Evolutionary conservation across 1,140 invertebrate genomes (phyloP).

Genomic region (Reticulitermes speratus): DNA sequence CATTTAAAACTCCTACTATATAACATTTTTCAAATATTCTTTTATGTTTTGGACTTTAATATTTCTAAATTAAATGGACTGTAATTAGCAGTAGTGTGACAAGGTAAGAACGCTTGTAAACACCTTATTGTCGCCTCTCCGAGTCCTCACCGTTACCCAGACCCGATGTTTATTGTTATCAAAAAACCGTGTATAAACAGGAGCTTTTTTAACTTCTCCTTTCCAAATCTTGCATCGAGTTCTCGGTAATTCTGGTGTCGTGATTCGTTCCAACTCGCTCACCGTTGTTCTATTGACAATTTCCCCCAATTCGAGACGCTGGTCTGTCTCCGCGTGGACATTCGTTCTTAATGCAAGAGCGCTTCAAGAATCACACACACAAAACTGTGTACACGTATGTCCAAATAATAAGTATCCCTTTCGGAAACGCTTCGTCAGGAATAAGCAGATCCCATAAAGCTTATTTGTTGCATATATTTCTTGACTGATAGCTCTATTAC

Average conservation of each 20-base stretch:
- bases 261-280: neutral
- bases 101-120: neutral
- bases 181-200: conserved; percentile 16
- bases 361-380: neutral
- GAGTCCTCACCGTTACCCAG: neutral
- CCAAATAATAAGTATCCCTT: no score
- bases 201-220: neutral
- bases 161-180: neutral
- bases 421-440: no score
- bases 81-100: no score
- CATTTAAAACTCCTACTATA: no score
- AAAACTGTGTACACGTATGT: no score
- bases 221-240: neutral
- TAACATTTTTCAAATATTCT: no score
- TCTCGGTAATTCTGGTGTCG: neutral
- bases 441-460: no score
- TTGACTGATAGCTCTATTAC: no score
- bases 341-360: neutral
- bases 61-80: no score
- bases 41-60: no score
- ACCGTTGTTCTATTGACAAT: conserved; percentile 5
- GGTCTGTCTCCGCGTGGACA: neutral
- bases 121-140: neutral
- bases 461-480: no score
- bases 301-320: conserved; percentile 4